Evolutionary conservation across 2,797 vertebrate species (phyloP).

Genomic region (Anguilla marmorata): DNA sequence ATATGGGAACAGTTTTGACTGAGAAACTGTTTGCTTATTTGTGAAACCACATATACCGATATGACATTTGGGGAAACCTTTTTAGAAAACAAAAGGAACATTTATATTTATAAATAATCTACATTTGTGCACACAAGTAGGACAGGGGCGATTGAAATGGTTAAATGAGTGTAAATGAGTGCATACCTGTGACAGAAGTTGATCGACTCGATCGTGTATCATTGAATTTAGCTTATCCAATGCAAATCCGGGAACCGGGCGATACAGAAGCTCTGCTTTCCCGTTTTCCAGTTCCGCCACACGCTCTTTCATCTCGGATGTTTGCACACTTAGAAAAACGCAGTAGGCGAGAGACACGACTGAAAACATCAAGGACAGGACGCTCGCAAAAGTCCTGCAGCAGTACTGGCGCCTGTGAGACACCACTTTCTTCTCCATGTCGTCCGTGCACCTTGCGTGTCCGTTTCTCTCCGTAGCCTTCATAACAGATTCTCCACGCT

Average conservation of each 20-base stretch:
- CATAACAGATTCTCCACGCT: slow-evolving; percentile 33
- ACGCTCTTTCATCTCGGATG: slow-evolving; percentile 71
- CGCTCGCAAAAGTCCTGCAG: slow-evolving; percentile 46
- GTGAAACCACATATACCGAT: neutral
- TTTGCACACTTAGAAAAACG: slow-evolving; percentile 70
- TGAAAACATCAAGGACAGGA: slow-evolving; percentile 61
- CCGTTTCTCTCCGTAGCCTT: neutral
- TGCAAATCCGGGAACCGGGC: slow-evolving; percentile 57
- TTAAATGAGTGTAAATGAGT: slow-evolving; percentile 16
- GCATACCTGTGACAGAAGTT: slow-evolving; percentile 76
- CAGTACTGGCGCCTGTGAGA: slow-evolving; percentile 40
- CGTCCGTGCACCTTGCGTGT: slow-evolving; percentile 33
- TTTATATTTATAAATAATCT: neutral
- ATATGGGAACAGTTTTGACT: neutral
- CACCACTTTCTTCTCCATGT: slow-evolving; percentile 36
- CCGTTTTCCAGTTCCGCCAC: slow-evolving; percentile 67
- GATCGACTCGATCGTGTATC: slow-evolving; percentile 76
- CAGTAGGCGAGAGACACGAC: slow-evolving; percentile 62
- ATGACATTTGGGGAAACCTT: too few relatives aligned
- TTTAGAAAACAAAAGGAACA: neutral
- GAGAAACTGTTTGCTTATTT: neutral
- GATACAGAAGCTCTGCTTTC: slow-evolving; percentile 51
- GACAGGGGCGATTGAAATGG: neutral
- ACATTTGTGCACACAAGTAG: neutral
- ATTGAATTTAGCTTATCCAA: slow-evolving; percentile 69